phyloP scores from a whole-genome alignment of 2,888 invertebrate species.

The Drosophila glabriapex region DNA sequence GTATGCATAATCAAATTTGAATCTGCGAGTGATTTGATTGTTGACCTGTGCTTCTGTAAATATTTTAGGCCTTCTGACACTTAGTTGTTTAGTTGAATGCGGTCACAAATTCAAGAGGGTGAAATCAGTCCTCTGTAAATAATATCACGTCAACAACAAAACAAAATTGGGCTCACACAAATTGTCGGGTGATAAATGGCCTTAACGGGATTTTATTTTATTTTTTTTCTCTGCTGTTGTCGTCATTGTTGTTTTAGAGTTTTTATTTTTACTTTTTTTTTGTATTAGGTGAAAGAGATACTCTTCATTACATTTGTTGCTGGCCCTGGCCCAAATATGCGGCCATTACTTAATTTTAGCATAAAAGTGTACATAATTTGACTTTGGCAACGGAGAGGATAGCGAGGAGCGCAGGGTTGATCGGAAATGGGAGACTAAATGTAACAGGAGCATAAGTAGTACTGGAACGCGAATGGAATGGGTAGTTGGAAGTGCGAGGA shows the following conservation, averaged over 20 bases:
- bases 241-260: slow-evolving; percentile 37
- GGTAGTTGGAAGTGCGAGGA: not conserved
- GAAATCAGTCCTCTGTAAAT: slow-evolving; percentile 80
- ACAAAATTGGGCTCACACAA: slow-evolving; percentile 64
- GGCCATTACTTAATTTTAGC: slow-evolving; percentile 71
- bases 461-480: slow-evolving; percentile 13
- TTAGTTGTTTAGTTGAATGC: slow-evolving; percentile 51
- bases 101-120: slow-evolving; percentile 66
- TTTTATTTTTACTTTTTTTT: slow-evolving; percentile 50
- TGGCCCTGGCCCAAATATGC: slow-evolving; percentile 29
- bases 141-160: slow-evolving; percentile 71
- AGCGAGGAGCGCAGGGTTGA: slow-evolving; percentile 31
- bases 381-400: slow-evolving; percentile 79
- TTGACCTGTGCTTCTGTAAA: slow-evolving; percentile 37
- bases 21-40: slow-evolving; percentile 34
- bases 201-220: slow-evolving; percentile 85
- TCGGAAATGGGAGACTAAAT: slow-evolving; percentile 25
- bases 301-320: slow-evolving; percentile 64
- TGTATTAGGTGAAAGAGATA: slow-evolving; percentile 38
- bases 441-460: slow-evolving; percentile 12
- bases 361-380: slow-evolving; percentile 82
- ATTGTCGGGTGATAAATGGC: slow-evolving; percentile 84
- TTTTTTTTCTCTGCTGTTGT: slow-evolving; percentile 50
- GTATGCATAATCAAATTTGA: slow-evolving; percentile 16
- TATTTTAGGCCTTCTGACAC: slow-evolving; percentile 33